Base-by-base conservation (phyloP, 2,888 invertebrate genomes). In the Drosophila meridionalis region DNA sequence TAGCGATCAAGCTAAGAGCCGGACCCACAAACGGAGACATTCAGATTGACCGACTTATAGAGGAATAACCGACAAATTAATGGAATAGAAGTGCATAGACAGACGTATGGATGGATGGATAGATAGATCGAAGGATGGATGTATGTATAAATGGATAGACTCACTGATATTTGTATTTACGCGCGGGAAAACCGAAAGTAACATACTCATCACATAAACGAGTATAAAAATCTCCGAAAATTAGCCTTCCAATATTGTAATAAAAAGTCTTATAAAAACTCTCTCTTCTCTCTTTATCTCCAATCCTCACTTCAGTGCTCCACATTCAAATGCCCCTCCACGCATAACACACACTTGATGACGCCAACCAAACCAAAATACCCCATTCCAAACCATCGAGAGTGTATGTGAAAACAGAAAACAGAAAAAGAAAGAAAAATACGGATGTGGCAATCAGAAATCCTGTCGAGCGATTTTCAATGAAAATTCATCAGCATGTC, bases 381-480 rank as follows among this genome's bases (percentile, higher is more conserved):
- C 28, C 56, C 68, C 47, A 30, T 3, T 32, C 30, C 30, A 32
- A n/a, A 28, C 20, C 5, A 3, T 6, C 2, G 30, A 26, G 34
- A 55, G 56, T 45, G 68, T 55, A 34, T 68, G n/a, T 20, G 56
- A 42, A 7, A 20, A 32, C 3, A 9, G 52, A n/a, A 48, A 8
- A 38, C 20, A 12, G 36, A 30, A 56, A 42, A 30, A 5, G 34
- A 57, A 48, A 58, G 42, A 68, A 69, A 87, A 87, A 82, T 80
- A 90, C 92, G 91, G 92, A 91, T 91, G 90, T 91, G 90, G 90
- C 91, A 92, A 92, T 91, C 92, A 87, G 72, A 69, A 89, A 89
- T 91, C 90, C 90, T 91, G 92, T 90, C 91, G 90, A 81, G 85
- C 82, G 60, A 45, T 85, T 84, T 85, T 85, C 91, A 91, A 90